Evolutionary conservation across 2,888 invertebrate species (phyloP).

Genomic region (Mythimna ferrago): DNA sequence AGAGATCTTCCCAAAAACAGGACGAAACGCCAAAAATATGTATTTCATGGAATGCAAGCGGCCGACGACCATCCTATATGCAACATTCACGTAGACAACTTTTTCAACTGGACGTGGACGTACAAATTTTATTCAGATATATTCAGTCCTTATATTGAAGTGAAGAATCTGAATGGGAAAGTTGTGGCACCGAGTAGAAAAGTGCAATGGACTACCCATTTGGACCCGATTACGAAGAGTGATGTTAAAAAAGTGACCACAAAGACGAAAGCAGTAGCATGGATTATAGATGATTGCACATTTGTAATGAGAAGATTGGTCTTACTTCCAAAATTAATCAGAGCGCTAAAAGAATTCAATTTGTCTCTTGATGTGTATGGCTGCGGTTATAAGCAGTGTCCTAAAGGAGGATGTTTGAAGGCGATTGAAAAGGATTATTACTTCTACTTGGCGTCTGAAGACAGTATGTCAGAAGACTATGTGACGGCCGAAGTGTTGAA

Average conservation of each 20-base stretch:
- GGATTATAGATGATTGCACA: slow-evolving; percentile 72
- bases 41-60: slow-evolving; percentile 79
- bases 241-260: slow-evolving; percentile 39
- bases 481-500: slow-evolving; percentile 80
- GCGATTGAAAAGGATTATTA: slow-evolving; percentile 76
- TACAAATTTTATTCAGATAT: slow-evolving; percentile 85
- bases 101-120: slow-evolving; percentile 87
- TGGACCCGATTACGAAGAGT: slow-evolving; percentile 6
- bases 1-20: slow-evolving; percentile 71
- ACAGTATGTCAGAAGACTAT: slow-evolving; percentile 77
- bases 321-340: slow-evolving; percentile 75
- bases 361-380: slow-evolving; percentile 87
- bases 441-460: slow-evolving; percentile 81
- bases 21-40: slow-evolving; percentile 77
- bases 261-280: slow-evolving; percentile 69
- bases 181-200: slow-evolving; percentile 74
- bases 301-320: slow-evolving; percentile 55
- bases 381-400: slow-evolving; percentile 73
- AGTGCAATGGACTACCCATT: slow-evolving; percentile 69
- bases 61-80: slow-evolving; percentile 77
- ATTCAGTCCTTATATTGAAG: slow-evolving; percentile 80
- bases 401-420: slow-evolving; percentile 69
- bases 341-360: slow-evolving; percentile 76
- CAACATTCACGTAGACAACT: slow-evolving; percentile 73
- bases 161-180: slow-evolving; percentile 72